Evolutionary conservation across 23 tunicate genomes (phyloP), one percentile per base, ranked within the genome.

Genomic region (Oikopleura vanhoeffeni): DNA sequence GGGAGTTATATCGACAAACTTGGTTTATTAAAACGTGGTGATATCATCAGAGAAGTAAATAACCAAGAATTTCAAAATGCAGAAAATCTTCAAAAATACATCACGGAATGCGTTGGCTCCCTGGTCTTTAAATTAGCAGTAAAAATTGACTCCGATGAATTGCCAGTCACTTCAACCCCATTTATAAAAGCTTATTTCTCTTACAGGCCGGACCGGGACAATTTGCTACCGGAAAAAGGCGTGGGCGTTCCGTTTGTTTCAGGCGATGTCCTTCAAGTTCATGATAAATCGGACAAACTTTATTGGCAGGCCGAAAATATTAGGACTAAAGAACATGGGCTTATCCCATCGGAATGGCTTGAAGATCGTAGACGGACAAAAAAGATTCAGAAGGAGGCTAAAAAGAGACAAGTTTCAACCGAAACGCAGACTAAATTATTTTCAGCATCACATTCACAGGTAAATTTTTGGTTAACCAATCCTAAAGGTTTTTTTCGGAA

Each of bases 251-350:
- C 34, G 79, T 71, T 71, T 32, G 79, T 13, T 2, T 71, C 79
- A 38, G 79, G 79, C 38, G 79, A 71, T 71, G 79, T 71, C 35
- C 79, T 71, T 18, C 27, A 13, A 13, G 79, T 71, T 33, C 79
- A 71, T 32, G 79, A 71, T 30, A 71, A 71, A 32, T 18, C 36
- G 27, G 79, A 71, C 38, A 71, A 71, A 30, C 38, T 71, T 4
- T 71, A 71, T 71, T 71, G 79, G 79, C 79, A 71, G 79, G 79
- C 79, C 36, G 79, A 71, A 38, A 71, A 71, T 71, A 71, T 71
- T 13, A 28, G 79, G 38, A 71, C 79, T 3, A 71, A 71, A 71
- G 36, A 32, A 71, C 27, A 18, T 4, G 79, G 79, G 27, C 32
- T 71, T 2, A 71, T 71, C 32, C 79, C 79, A 71, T 71, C 79